Evolutionary conservation across 2,113 vertebrate genomes (phyloP), one percentile per base, ranked within the genome.

Genomic region (Climacteris rufus): DNA sequence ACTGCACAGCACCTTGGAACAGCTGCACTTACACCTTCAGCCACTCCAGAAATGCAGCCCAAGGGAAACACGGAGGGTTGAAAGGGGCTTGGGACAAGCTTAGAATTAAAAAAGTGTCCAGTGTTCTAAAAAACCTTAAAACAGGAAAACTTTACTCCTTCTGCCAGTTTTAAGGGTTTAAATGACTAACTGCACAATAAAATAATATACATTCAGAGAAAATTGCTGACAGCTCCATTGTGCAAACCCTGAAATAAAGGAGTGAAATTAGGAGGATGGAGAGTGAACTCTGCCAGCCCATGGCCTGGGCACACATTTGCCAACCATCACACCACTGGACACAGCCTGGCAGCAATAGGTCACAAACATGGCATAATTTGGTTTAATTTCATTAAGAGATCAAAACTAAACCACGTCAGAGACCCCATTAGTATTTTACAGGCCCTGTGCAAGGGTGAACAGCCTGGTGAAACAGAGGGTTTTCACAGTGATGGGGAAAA

Each of bases 21-120:
- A 54, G 28, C 1, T 35, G 37, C 16, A 63, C 15, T 53, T 28
- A 39, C 2, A 56, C 31, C 61, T 60, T 22, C 8, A 40, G 50
- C 64, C 54, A 11, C 45, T 6, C 23, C 0, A 2, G 56, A 53
- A 74, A 69, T 0, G 2, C 70, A 78, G 65, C 21, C 1, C 1
- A 14, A 45, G 45, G 45, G 31, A 78, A 87, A 65, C 5, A 20
- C 0, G 2, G 0, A 7, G 39, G 37, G 49, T n/a, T 44, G 35
- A 31, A 57, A 42, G 11, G 31, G 8, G 22, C 10, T n/a, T 24
- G 19, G 49, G 52, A 57, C 30, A 50, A 76, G 42, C 13, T 39
- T 22, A 6, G 24, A 24, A 50, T 53, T 39, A 1, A 54, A 52
- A 18, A 24, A 60, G 11, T 11, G 39, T 2, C 7, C n/a, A 25